Evolutionary conservation across 2,888 invertebrate genomes (phyloP).

Genomic region (Brenthis daphne): DNA sequence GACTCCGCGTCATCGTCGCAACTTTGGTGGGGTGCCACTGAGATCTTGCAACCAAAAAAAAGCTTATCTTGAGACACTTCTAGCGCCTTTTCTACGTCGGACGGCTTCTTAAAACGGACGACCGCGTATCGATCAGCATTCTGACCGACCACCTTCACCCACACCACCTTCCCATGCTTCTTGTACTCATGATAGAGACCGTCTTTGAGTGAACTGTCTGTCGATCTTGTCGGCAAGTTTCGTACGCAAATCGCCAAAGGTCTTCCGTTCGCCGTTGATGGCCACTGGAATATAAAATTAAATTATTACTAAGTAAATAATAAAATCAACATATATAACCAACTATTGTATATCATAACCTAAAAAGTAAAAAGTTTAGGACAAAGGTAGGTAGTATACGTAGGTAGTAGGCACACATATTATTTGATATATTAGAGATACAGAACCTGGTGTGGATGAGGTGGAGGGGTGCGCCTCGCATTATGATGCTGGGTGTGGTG

Average conservation of each 20-base stretch:
- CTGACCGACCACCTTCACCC: slow-evolving; percentile 96
- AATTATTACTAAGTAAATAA: neutral
- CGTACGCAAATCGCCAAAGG: slow-evolving; percentile 95
- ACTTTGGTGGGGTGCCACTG: slow-evolving; percentile 96
- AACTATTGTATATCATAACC: neutral
- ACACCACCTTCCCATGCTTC: slow-evolving; percentile 98
- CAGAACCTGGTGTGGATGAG: slow-evolving; percentile 44
- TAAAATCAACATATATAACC: slow-evolving; percentile 6
- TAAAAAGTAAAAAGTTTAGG: neutral
- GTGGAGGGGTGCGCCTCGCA: slow-evolving; percentile 58
- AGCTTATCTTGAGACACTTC: slow-evolving; percentile 97
- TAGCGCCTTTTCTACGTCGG: slow-evolving; percentile 97
- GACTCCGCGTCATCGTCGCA: slow-evolving; percentile 93
- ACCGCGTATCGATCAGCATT: slow-evolving; percentile 96
- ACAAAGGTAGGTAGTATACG: no score
- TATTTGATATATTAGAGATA: no score
- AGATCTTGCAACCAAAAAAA: slow-evolving; percentile 98
- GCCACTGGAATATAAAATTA: slow-evolving; percentile 65
- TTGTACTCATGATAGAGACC: slow-evolving; percentile 99
- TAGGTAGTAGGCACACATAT: no score
- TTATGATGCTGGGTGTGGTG: slow-evolving; percentile 53
- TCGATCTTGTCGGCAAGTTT: slow-evolving; percentile 93
- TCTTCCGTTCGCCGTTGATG: slow-evolving; percentile 85
- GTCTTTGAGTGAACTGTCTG: slow-evolving; percentile 97
- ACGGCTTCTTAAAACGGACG: slow-evolving; percentile 96